Base-by-base conservation (phyloP, 92 coral and sea anemone species). In the Epizoanthus scotinus region DNA sequence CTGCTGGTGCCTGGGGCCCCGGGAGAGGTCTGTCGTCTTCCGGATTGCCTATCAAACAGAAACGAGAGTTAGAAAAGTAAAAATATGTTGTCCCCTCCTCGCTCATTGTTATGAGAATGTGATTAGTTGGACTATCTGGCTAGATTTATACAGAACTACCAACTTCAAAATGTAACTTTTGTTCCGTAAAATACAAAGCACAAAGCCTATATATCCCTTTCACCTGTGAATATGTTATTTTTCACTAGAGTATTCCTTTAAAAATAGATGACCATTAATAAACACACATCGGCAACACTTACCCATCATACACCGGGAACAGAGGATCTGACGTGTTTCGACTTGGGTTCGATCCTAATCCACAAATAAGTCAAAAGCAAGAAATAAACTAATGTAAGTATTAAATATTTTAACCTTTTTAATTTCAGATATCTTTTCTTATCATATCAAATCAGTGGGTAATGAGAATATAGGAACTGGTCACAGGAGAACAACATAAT, bases 281-380 rank as follows among this genome's bases (percentile, higher is more conserved):
- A 4, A 6, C 42, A 34, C 2, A 12, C 2, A 2, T 14, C 14
- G 29, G 8, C 42, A 13, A 27, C 6, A 84, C 87, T 56, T 52
- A 77, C 87, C 81, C 78, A 64, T 75, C 81, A 73, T 88, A 91
- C 65, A 91, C 88, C 9, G 95, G 95, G 52, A 91, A 91, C 24
- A 91, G 87, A 12, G 95, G 95, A 64, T 91, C 95, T 0, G 95
- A 91, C 14, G 84, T 84, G 20, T 83, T 83, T 12, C 90, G 78
- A 19, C 57, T 20, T 68, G 87, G 87, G 36, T 80, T 90, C 79
- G 67, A 78, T 91, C 88, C 84, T 82, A 42, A 8, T 47, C 20
- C 65, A 19, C 24, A 40, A 22, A 40, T 6, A 19, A 25, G 28
- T 27, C 15, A 68, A 20, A 22, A 61, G 28, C 22, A 59, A 31